Percentiles rank a stretch among this genome's conserved stretches.
Conservation (phyloP, 1,140 invertebrate genomes). For the Nixonia krombeini region DNA sequence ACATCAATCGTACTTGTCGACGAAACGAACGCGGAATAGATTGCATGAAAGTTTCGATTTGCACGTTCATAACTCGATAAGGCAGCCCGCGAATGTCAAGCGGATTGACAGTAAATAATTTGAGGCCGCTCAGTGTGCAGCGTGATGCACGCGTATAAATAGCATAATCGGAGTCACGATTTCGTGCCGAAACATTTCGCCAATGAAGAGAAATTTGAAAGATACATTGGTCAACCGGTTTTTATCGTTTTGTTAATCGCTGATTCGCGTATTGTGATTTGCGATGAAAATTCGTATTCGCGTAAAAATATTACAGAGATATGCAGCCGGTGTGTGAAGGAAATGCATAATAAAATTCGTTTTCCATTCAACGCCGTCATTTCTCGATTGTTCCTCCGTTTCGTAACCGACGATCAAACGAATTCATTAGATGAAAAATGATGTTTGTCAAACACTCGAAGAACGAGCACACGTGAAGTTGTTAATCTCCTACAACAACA, state of each 20-base stretch:
- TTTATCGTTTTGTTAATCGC: background rate
- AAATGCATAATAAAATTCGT: background rate
- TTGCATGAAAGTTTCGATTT: too few relatives aligned
- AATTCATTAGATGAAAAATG: too few relatives aligned
- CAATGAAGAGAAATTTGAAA: constrained; percentile 28
- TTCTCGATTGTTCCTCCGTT: too few relatives aligned
- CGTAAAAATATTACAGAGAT: too few relatives aligned
- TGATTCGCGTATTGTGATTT: too few relatives aligned
- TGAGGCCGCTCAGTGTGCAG: constrained; percentile 13
- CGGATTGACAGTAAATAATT: constrained; percentile 34
- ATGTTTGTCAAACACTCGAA: background rate
- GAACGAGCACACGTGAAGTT: background rate
- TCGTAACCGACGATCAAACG: too few relatives aligned
- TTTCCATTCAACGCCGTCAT: too few relatives aligned
- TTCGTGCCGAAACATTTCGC: constrained; percentile 33
- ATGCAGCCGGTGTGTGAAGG: background rate
- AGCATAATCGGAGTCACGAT: constrained; percentile 36
- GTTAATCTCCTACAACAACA: background rate
- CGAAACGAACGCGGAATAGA: too few relatives aligned
- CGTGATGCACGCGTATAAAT: constrained; percentile 30
- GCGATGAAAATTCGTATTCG: too few relatives aligned
- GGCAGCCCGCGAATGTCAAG: too few relatives aligned
- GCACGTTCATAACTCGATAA: background rate
- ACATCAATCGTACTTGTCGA: too few relatives aligned
- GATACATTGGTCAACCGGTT: constrained; percentile 3